Base-by-base conservation (phyloP, 2,797 vertebrate species). In the Pampus argenteus region DNA sequence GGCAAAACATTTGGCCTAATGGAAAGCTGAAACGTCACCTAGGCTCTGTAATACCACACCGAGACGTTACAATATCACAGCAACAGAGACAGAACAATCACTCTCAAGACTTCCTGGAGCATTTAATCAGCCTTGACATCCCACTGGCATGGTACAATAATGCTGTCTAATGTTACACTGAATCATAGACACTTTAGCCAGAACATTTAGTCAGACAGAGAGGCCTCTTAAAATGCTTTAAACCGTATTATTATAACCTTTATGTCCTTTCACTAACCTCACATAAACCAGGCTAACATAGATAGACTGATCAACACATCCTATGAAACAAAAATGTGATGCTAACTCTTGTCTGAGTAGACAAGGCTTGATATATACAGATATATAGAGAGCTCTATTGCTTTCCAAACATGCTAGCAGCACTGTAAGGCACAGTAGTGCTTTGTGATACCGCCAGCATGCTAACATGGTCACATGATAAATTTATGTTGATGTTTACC, bases 1-100 rank as follows among this genome's bases (percentile, higher is more conserved):
- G 86, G 62, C 71, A 22, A 57, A 67, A 29, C 55, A 26, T 74
- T 82, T 80, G 77, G 76, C 72, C 56, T 51, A 48, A 76, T 55
- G 28, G 57, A 74, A 56, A 66, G 60, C 61, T 55, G 29, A 51
- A 49, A 80, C 25, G 9, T 54, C 65, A 71, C 38, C 28, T 11
- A 9, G 17, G 34, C 61, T 6, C 25, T 23, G 36, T 54, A 44
- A 71, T 17, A 47, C 38, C 45, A 59, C 52, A 42, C 18, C 48
- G 13, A 56, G 31, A 71, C 63, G 62, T 28, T 49, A 38, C 17
- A 9, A 51, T 38, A 26, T 52, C 49, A 8, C 42, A 48, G 64
- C 50, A 54, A 57, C 28, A 15, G 10, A 76, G 58, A 59, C 55
- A 15, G 5, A 49, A 45, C 47, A 26, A 45, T 57, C 26, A 23